Conservation (phyloP, 2,888 invertebrate genomes). For the Augochlorella aurata region DNA sequence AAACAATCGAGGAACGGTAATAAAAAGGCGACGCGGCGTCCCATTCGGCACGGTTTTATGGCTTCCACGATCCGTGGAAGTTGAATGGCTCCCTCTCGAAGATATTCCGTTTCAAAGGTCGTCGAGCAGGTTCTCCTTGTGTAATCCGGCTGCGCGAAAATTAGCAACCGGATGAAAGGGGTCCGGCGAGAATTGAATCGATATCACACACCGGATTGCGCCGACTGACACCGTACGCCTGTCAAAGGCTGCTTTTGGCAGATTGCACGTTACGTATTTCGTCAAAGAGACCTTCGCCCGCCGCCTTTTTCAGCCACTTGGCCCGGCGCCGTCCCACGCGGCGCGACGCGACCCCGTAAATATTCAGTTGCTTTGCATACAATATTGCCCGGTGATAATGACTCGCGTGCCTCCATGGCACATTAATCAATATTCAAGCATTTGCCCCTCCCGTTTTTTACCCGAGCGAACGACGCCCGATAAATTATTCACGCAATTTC, state of each 20-base stretch:
- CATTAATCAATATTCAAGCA: constrained; percentile 50
- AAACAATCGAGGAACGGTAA: background rate
- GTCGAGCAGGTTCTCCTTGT: constrained; percentile 26
- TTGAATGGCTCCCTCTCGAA: background rate
- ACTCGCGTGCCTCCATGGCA: constrained; percentile 19
- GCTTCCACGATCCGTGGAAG: constrained; percentile 2
- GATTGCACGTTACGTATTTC: constrained; percentile 61
- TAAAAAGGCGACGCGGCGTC: background rate
- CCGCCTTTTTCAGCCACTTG: constrained; percentile 44
- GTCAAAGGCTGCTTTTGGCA: constrained; percentile 63
- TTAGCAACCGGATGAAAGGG: constrained; percentile 44
- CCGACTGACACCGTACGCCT: constrained; percentile 48
- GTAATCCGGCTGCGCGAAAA: constrained; percentile 39
- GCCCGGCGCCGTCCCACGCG: background rate
- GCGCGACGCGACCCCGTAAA: background rate
- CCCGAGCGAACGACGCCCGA: background rate
- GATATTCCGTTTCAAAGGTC: constrained; percentile 18
- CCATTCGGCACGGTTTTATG: background rate
- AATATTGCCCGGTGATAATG: constrained; percentile 37
- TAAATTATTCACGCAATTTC: constrained; percentile 16
- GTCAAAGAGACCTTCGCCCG: constrained; percentile 55
- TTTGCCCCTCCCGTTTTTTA: constrained; percentile 1
- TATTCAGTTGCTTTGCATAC: constrained; percentile 26
- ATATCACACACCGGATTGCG: constrained; percentile 50
- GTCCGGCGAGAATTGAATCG: constrained; percentile 48